Base-by-base conservation (phyloP, 2,888 invertebrate species). In the Mycalesis mineus region DNA sequence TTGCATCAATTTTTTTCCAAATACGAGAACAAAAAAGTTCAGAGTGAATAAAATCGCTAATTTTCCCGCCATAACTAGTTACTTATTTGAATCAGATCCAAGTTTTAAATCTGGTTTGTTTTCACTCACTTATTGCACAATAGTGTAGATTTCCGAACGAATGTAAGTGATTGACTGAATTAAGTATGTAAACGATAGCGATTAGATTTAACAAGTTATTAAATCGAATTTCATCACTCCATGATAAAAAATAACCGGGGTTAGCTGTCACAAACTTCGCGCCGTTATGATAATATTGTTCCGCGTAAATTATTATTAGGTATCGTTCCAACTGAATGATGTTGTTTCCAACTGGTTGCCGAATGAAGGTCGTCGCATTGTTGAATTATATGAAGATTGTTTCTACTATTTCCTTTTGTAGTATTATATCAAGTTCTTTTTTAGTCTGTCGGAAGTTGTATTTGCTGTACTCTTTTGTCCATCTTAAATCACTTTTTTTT, bases 1-100 rank as follows among this genome's bases (percentile, higher is more conserved):
- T 75, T 84, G 78, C 54, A 72, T 65, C 28, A 78, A 61, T 44
- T 62, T 58, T 42, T 65, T 61, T 13, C 58, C 49, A 22, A 29
- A 47, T 31, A 58, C 55, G 22, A 52, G 6, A n/a, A 41, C 31
- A 7, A 45, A 17, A 13, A 57, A n/a, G 50, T 40, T 49, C 33
- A 58, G 11, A 51, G 61, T 29, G 37, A 62, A 44, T 40, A 51
- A 42, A 55, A 57, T 31, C 29, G 14, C 29, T 5, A 39, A 14
- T n/a, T 51, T 57, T 45, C 44, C 17, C 45, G 31, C 39, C 56
- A 57, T 57, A 39, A 8, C 22, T 7, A 17, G 17, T 11, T 31
- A 13, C 29, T 29, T 29, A 36, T 22, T 22, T 22, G 22, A 22
- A 29, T 45, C 8, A n/a, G n/a, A n/a, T 42, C 1, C 2, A 44